Percentiles rank a stretch among this genome's conserved stretches.
Evolutionary conservation across 1,140 invertebrate genomes (phyloP).

Genomic region (Potamilus streckersoni): DNA sequence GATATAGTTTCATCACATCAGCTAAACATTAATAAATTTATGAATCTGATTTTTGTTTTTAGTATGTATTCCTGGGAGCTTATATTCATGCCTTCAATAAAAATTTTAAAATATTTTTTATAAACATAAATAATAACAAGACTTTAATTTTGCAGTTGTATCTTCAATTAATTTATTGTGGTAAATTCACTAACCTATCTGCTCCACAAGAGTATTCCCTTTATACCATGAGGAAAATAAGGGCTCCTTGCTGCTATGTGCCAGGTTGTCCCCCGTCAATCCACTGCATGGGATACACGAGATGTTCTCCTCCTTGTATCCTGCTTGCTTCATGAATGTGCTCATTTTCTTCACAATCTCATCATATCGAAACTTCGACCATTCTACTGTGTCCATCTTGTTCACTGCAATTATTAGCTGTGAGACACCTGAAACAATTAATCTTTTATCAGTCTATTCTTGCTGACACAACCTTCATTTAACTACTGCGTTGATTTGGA

Average conservation of each 20-base stretch:
- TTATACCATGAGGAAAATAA: slow-evolving; percentile 85
- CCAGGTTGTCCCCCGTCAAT: slow-evolving; percentile 92
- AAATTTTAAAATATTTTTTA: too few species aligned
- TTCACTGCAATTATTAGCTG: slow-evolving; percentile 78
- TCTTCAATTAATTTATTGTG: not conserved
- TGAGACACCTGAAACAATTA: slow-evolving; percentile 75
- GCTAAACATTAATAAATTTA: too few species aligned
- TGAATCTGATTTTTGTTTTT: too few species aligned
- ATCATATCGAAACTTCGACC: slow-evolving; percentile 80
- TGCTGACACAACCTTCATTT: too few species aligned
- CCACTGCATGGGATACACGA: slow-evolving; percentile 96
- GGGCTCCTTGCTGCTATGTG: slow-evolving; percentile 76
- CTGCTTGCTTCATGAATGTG: slow-evolving; percentile 93
- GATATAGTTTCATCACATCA: too few species aligned
- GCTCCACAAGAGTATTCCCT: slow-evolving; percentile 84
- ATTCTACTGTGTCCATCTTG: slow-evolving; percentile 72
- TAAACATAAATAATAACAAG: too few species aligned
- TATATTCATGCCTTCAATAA: too few species aligned
- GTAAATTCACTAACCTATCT: slow-evolving; percentile 76
- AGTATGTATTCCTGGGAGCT: too few species aligned
- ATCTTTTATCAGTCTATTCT: too few species aligned
- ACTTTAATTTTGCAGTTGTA: too few species aligned
- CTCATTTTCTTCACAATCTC: slow-evolving; percentile 89
- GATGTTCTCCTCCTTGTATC: slow-evolving; percentile 89
- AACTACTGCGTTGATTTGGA: too few species aligned